phyloP scores from a whole-genome alignment of 1,140 invertebrate genomes.

The Papilio polytes region DNA sequence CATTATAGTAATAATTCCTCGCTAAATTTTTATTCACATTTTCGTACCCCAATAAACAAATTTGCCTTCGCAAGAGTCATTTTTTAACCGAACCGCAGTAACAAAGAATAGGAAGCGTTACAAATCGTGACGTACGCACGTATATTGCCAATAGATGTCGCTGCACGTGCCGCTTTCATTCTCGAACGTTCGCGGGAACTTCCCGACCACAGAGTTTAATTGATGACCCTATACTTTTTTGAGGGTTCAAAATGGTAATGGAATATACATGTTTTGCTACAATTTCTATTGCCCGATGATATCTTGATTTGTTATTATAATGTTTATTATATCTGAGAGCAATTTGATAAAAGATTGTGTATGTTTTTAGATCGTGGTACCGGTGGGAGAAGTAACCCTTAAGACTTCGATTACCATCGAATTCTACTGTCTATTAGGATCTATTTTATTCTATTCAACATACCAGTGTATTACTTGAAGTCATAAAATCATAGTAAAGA shows the following conservation, averaged over 20 bases:
- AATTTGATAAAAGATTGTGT: slow-evolving; percentile 39
- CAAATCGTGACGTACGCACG: slow-evolving; percentile 53
- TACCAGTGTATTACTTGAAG: too few species aligned
- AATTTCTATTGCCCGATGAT: slow-evolving; percentile 43
- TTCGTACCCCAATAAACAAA: slow-evolving; percentile 25
- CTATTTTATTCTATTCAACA: too few species aligned
- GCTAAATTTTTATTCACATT: not conserved
- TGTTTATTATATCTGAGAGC: not conserved
- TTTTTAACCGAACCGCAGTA: slow-evolving; percentile 36
- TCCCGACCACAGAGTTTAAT: slow-evolving; percentile 34
- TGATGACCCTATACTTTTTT: slow-evolving; percentile 43
- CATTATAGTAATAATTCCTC: too few species aligned
- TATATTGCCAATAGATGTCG: slow-evolving; percentile 57
- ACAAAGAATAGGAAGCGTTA: slow-evolving; percentile 46
- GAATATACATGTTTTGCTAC: slow-evolving; percentile 48
- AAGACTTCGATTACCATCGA: too few species aligned
- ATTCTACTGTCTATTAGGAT: too few species aligned
- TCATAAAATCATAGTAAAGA: too few species aligned
- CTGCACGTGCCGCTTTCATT: slow-evolving; percentile 49
- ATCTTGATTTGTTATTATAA: not conserved
- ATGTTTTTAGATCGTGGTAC: not conserved
- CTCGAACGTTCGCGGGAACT: slow-evolving; percentile 8
- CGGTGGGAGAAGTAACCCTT: too few species aligned
- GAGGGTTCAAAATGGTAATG: slow-evolving; percentile 47
- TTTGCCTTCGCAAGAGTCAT: slow-evolving; percentile 45